Percentiles rank a stretch among this genome's conserved stretches.
Conservation (phyloP, 2,797 vertebrate genomes). For the Bradypodion pumilum region DNA sequence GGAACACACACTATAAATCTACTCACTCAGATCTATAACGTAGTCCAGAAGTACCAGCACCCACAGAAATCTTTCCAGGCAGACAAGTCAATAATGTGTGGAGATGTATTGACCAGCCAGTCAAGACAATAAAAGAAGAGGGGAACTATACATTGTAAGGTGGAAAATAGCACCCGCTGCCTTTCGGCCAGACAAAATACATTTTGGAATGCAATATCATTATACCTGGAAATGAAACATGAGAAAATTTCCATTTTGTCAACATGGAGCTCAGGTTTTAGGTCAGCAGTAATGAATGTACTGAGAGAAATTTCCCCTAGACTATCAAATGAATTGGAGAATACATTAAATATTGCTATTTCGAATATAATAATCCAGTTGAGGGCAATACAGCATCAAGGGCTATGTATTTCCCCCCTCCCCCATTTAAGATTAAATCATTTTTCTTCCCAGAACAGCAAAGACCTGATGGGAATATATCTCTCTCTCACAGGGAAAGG, state of each 20-base stretch:
- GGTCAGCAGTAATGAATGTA: neutral
- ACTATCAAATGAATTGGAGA: neutral
- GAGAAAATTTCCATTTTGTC: constrained; percentile 5
- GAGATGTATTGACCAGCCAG: neutral
- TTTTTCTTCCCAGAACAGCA: constrained; percentile 4
- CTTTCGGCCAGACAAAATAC: neutral
- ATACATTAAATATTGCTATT: neutral
- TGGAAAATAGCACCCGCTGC: neutral
- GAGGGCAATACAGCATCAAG: constrained; percentile 3
- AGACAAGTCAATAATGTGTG: neutral
- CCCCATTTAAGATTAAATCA: neutral
- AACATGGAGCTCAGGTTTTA: constrained; percentile 7
- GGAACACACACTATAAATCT: neutral
- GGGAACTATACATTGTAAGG: neutral
- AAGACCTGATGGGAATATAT: constrained; percentile 32
- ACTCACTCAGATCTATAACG: neutral
- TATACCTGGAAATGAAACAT: constrained; percentile 16
- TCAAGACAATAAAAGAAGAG: neutral
- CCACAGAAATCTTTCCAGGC: neutral
- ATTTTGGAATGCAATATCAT: constrained; percentile 19
- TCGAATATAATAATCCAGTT: neutral
- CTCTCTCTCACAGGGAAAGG: constrained; percentile 1
- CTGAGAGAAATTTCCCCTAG: neutral
- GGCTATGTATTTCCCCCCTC: constrained; percentile 1
- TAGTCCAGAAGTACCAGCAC: neutral